phyloP scores from a whole-genome alignment of 2,888 invertebrate species.

The Girardia tigrina region DNA sequence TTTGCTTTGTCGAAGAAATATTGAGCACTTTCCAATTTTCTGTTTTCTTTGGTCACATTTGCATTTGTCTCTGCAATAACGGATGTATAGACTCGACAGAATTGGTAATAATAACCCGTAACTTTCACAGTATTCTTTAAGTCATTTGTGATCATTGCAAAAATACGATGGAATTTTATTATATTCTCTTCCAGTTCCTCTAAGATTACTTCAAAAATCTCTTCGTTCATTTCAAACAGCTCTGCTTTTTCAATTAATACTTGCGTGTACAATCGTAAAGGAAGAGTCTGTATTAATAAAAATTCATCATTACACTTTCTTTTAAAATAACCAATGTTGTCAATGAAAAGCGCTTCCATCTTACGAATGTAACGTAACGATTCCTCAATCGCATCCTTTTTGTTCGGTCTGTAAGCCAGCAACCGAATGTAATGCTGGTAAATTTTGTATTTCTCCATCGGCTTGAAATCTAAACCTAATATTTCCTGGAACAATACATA shows the following conservation, averaged over 20 bases:
- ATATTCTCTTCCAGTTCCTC: background rate
- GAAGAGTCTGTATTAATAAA: background rate
- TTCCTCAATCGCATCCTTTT: background rate
- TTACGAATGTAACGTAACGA: background rate
- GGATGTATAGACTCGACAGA: background rate
- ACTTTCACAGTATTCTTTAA: background rate
- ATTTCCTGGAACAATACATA: background rate
- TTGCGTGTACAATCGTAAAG: background rate
- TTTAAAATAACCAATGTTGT: background rate
- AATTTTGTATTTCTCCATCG: background rate
- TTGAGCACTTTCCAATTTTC: background rate
- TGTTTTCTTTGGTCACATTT: background rate
- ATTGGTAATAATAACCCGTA: background rate
- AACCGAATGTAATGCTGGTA: background rate
- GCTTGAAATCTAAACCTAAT: background rate
- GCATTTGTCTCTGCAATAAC: background rate
- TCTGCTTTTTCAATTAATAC: background rate
- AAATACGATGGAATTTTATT: background rate
- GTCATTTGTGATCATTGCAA: background rate
- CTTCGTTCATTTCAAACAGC: background rate
- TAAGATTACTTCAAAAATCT: background rate
- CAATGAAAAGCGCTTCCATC: background rate
- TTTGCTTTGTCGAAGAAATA: background rate
- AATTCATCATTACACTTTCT: background rate
- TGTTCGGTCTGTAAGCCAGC: background rate